phyloP scores from a whole-genome alignment of 2,113 vertebrate species.

The Antidorcas marsupialis region DNA sequence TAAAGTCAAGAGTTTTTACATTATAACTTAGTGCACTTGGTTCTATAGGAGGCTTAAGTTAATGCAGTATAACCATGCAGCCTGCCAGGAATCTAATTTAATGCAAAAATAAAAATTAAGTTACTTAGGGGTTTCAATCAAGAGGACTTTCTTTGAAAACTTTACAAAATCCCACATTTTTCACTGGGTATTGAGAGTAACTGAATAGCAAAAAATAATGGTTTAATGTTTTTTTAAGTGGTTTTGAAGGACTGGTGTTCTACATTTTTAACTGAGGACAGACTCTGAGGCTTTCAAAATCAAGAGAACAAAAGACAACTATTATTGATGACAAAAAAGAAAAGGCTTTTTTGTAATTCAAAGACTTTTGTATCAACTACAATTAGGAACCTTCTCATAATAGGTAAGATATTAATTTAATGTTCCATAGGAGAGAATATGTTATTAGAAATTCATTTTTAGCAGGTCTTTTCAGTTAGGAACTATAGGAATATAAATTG shows the following conservation, averaged over 20 bases:
- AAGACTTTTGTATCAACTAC: neutral
- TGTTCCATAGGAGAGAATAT: constrained; percentile 13
- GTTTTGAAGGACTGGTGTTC: constrained; percentile 18
- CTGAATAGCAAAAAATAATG: neutral
- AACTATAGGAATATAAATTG: neutral
- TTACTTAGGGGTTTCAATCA: neutral
- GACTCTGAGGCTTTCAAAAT: constrained; percentile 27
- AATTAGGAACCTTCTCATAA: neutral
- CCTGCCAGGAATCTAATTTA: neutral
- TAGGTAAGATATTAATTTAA: constrained; percentile 21
- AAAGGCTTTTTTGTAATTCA: constrained; percentile 1
- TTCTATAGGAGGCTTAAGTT: neutral
- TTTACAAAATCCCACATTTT: constrained; percentile 11
- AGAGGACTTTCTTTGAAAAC: constrained; percentile 2
- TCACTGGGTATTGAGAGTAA: constrained; percentile 40
- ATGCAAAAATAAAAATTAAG: neutral
- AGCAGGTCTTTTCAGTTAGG: neutral
- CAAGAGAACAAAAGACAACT: constrained; percentile 27
- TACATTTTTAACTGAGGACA: neutral
- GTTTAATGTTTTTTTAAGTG: neutral
- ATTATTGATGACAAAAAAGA: neutral
- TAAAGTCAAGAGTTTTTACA: neutral
- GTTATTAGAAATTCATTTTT: constrained; percentile 5
- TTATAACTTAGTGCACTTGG: neutral
- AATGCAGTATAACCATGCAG: neutral